phyloP scores from a whole-genome alignment of 2,888 invertebrate species.

The Brachyptera putata region DNA sequence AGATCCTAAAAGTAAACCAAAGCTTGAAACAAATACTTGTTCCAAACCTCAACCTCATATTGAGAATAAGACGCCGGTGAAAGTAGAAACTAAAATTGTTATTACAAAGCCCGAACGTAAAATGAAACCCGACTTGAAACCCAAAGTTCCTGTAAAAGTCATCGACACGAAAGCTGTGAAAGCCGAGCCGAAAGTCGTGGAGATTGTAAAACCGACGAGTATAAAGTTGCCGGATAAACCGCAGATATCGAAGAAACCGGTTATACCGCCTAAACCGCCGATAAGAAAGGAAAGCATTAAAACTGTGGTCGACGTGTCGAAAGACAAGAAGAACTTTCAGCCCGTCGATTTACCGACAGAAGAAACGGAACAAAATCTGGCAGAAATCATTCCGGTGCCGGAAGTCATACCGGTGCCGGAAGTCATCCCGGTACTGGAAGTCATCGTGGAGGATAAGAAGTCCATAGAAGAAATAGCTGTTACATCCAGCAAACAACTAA shows the following conservation, averaged over 20 bases:
- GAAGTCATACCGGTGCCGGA: too few species aligned
- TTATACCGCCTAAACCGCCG: constrained; percentile 42
- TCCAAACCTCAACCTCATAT: too few species aligned
- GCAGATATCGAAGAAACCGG: constrained; percentile 41
- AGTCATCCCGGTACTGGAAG: neutral
- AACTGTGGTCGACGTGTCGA: neutral
- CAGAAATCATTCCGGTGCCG: too few species aligned
- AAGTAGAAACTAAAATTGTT: too few species aligned
- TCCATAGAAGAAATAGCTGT: neutral
- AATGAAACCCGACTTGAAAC: too few species aligned
- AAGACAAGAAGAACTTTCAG: constrained; percentile 1
- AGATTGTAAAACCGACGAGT: neutral
- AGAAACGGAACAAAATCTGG: too few species aligned
- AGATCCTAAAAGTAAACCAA: constrained; percentile 38
- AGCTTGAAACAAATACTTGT: constrained; percentile 2
- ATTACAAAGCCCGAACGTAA: too few species aligned
- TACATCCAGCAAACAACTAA: too few species aligned
- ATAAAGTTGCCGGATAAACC: constrained; percentile 34
- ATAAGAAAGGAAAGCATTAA: neutral
- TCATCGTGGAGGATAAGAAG: neutral
- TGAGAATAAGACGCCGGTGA: too few species aligned
- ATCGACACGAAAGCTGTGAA: neutral
- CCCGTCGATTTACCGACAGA: neutral
- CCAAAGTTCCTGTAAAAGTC: neutral
- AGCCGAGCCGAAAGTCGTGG: neutral